Conservation (phyloP, 2,797 vertebrate genomes). For the Neostethus bicornis region DNA sequence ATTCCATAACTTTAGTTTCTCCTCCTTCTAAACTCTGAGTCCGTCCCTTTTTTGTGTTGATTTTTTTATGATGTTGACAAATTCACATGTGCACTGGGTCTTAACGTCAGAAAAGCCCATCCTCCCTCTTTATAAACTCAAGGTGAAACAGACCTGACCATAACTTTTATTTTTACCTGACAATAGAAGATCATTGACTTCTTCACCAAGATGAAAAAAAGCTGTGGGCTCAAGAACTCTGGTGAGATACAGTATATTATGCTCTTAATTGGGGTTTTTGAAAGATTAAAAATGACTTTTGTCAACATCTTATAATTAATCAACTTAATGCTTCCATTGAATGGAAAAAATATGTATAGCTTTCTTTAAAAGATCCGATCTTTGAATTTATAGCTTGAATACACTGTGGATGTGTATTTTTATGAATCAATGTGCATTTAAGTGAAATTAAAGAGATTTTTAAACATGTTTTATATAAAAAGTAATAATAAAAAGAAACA, state of each 20-base stretch:
- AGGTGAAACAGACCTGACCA: constrained; percentile 4
- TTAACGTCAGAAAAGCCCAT: background rate
- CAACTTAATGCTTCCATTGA: background rate
- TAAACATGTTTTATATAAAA: too few species aligned
- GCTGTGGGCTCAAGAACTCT: background rate
- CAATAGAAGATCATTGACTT: background rate
- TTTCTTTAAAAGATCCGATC: background rate
- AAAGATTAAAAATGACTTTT: background rate
- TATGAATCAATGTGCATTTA: too few species aligned
- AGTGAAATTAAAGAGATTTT: too few species aligned
- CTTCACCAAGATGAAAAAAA: constrained; percentile 7
- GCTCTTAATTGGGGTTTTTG: background rate
- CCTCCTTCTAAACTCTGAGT: background rate
- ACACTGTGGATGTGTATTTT: too few species aligned
- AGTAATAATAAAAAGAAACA: too few species aligned
- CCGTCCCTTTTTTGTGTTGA: constrained; percentile 25
- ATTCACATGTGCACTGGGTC: background rate
- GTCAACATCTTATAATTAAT: background rate
- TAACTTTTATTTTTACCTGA: constrained; percentile 2
- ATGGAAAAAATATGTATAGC: background rate
- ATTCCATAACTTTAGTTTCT: constrained; percentile 31
- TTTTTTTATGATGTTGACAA: constrained; percentile 19
- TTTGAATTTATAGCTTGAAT: background rate
- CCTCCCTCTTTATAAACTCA: background rate
- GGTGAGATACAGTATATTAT: constrained; percentile 41